phyloP scores from a whole-genome alignment of 2,888 invertebrate species.

The Athalia cordata region DNA sequence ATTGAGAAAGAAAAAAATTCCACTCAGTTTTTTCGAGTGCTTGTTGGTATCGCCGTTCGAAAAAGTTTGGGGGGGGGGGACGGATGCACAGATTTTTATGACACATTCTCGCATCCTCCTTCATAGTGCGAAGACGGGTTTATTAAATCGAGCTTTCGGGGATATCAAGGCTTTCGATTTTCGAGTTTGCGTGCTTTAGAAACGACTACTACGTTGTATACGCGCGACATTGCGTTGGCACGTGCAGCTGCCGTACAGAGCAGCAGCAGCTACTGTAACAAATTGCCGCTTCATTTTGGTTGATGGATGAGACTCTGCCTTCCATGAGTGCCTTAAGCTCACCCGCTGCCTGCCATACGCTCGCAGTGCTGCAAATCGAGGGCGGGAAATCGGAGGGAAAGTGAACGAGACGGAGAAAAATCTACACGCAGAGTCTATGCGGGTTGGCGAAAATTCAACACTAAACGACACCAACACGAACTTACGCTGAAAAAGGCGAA shows the following conservation, averaged over 20 bases:
- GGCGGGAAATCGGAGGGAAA: neutral
- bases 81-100: constrained; percentile 11
- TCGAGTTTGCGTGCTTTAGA: constrained; percentile 26
- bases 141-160: constrained; percentile 42
- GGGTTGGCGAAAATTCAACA: too few species aligned
- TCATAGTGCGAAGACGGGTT: constrained; percentile 47
- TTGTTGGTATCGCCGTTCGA: neutral
- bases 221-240: constrained; percentile 6
- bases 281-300: constrained; percentile 54
- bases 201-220: neutral
- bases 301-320: constrained; percentile 52
- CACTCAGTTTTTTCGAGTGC: too few species aligned
- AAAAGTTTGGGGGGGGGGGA: neutral
- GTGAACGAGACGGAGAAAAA: neutral
- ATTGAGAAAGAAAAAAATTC: too few species aligned
- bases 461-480: too few species aligned
- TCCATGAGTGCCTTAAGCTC: constrained; percentile 36
- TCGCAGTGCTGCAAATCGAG: constrained; percentile 3
- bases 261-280: constrained; percentile 46
- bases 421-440: too few species aligned
- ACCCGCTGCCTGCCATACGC: neutral
- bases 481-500: too few species aligned
- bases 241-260: constrained; percentile 11
- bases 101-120: neutral
- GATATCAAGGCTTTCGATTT: neutral